Conservation (phyloP, 2,888 invertebrate genomes). For the Mycalesis mineus region DNA sequence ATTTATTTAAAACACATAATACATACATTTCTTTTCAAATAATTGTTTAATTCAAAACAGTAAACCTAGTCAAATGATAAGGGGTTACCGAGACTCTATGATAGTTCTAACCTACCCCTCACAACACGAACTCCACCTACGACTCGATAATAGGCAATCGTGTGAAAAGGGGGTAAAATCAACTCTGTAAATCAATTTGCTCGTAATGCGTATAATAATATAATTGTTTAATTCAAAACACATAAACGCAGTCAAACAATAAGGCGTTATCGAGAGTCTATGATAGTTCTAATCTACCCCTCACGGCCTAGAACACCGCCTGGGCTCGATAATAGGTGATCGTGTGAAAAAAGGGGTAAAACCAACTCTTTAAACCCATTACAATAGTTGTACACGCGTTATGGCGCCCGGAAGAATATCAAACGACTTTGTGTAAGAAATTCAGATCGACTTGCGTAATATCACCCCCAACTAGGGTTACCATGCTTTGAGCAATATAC, state of each 20-base stretch:
- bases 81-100: not conserved
- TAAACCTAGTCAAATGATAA: not conserved
- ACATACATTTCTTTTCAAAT: too few species aligned
- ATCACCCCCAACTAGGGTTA: slow-evolving; percentile 1
- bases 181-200: slow-evolving; percentile 8
- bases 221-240: not conserved
- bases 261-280: not conserved
- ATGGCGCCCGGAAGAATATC: slow-evolving; percentile 10
- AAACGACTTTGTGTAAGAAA: slow-evolving; percentile 12
- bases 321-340: slow-evolving; percentile 7
- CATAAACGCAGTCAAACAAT: not conserved
- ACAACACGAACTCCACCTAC: not conserved
- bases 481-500: not conserved
- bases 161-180: slow-evolving; percentile 10
- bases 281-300: slow-evolving; percentile 1
- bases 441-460: slow-evolving; percentile 12
- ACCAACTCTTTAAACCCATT: slow-evolving; percentile 8
- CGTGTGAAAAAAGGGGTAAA: slow-evolving; percentile 11
- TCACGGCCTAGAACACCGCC: not conserved
- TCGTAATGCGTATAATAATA: too few species aligned
- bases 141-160: slow-evolving; percentile 8
- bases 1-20: too few species aligned
- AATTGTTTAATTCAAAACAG: not conserved
- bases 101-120: not conserved
- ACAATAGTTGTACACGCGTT: slow-evolving; percentile 9